Base-by-base conservation (phyloP, 1,140 invertebrate genomes). In the Diachasmimorpha longicaudata region DNA sequence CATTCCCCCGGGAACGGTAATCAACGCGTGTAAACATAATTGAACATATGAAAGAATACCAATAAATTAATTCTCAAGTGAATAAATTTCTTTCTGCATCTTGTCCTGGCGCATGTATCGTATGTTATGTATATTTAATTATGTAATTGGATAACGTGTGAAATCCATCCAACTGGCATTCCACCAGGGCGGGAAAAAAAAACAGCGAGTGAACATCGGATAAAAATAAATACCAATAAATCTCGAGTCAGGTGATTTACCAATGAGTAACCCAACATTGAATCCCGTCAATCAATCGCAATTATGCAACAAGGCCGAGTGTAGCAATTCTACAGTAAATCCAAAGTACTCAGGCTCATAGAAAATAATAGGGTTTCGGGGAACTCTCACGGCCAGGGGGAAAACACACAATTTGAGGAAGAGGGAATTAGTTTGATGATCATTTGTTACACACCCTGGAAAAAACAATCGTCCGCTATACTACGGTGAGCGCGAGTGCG, bases 301-400 rank as follows among this genome's bases (percentile, higher is more conserved):
- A 63, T 63, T 63, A 63, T 63, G 58, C 58, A 63, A 63, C 58
- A 63, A 63, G 58, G 58, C 31, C 58, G 58, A 31, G 23, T 63
- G 14, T 8, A 2, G 11, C 6, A n/a, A 16, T 52, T 52, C 13
- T 16, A n/a, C 13, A 0, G 48, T 16, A 52, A 52, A 52, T 19
- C 16, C 48, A 16, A 16, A 16, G 48, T 52, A 52, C n/a, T 16
- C 14, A n/a, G n/a, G 9, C 48, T 52, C 48, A 19, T 16, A 8
- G 48, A 42, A 42, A 42, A 52, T 52, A 52, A 52, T 52, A 8
- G n/a, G 13, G 14, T 16, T 52, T 52, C 48, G 48, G 48, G 48
- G 48, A 52, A 52, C 14, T 16, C 48, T 52, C 16, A 16, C 6
- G 13, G 14, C 9, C 14, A 4, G 14, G 48, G 16, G 48, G 6